Evolutionary conservation across 2,113 vertebrate genomes (phyloP).

Genomic region (Egretta garzetta): DNA sequence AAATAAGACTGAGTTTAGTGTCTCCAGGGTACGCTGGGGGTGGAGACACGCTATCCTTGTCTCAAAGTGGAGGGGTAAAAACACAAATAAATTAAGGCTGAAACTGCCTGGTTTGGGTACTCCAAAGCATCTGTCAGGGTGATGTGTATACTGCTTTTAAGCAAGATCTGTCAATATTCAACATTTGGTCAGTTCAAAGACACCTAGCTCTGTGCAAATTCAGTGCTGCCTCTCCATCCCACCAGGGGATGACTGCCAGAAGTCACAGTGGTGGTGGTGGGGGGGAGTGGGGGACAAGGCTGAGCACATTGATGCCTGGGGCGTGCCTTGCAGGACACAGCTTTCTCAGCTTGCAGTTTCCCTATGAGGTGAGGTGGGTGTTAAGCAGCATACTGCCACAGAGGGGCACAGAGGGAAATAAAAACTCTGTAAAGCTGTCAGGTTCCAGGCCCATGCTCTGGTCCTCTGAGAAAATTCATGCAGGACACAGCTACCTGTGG

Average conservation of each 20-base stretch:
- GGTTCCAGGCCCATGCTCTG: not conserved
- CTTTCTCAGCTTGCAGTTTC: not conserved
- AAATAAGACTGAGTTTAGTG: not conserved
- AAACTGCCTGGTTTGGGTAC: not conserved
- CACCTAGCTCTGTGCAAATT: not conserved
- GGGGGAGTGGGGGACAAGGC: fast-evolving
- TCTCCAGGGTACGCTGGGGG: not conserved
- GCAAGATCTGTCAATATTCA: not conserved
- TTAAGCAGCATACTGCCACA: not conserved
- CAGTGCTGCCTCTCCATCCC: not conserved
- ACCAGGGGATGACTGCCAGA: not conserved
- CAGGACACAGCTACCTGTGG: fast-evolving
- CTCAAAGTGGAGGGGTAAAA: not conserved
- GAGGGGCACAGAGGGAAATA: not conserved
- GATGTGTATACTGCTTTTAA: not conserved
- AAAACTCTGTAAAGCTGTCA: not conserved
- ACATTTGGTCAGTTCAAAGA: not conserved
- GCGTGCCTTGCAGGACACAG: not conserved
- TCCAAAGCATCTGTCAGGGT: not conserved
- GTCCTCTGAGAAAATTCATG: not conserved
- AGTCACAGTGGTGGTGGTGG: fast-evolving
- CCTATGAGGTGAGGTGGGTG: not conserved
- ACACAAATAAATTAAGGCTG: not conserved
- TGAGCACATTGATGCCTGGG: fast-evolving
- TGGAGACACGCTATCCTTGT: fast-evolving